Base-by-base conservation (phyloP, 2,888 invertebrate species). In the Hylaea fasciaria region DNA sequence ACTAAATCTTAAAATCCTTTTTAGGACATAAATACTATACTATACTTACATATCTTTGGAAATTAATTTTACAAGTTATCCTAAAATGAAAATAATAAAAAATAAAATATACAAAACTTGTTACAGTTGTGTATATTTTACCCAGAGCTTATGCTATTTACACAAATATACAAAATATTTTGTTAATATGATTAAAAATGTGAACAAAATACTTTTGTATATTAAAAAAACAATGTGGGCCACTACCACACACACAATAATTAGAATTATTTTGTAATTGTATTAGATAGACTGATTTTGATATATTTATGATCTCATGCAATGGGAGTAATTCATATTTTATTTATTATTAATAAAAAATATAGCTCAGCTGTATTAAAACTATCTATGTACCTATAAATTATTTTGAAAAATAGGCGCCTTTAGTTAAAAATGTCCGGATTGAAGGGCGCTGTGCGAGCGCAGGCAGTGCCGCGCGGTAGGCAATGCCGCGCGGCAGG, bases 221-320 rank as follows among this genome's bases (percentile, higher is more conserved):
- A 51, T 22, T 40, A 37, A 16, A 16, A n/a, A 60, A 49, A 47
- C n/a, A 54, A 60, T 46, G 44, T 63, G 62, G 59, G 59, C 61
- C 67, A 67, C 57, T 49, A 55, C 48, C 46, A 22, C 57, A 43
- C 48, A 62, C 11, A 39, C 51, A 57, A 51, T 43, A 55, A 54
- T 52, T 55, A 61, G n/a, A n/a, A n/a, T n/a, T n/a, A n/a, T n/a
- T n/a, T 69, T 72, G 69, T 64, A 65, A 70, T 67, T 70, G 17
- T 35, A 57, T 74, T 70, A 71, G 62, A 78, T 80, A 80, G 83
- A 85, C 84, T 85, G 83, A 83, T 74, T 69, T 74, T 72, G 65
- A 64, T 66, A 64, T 69, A 68, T 73, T 48, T 59, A 50, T 72
- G 81, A 82, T 83, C 85, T 85, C 85, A 83, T 82, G 9, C 67